These are phyloP conservation scores for Helleia helle DNA, from an alignment of 2,888 invertebrate species.

Conservation along the genomic window DNA sequence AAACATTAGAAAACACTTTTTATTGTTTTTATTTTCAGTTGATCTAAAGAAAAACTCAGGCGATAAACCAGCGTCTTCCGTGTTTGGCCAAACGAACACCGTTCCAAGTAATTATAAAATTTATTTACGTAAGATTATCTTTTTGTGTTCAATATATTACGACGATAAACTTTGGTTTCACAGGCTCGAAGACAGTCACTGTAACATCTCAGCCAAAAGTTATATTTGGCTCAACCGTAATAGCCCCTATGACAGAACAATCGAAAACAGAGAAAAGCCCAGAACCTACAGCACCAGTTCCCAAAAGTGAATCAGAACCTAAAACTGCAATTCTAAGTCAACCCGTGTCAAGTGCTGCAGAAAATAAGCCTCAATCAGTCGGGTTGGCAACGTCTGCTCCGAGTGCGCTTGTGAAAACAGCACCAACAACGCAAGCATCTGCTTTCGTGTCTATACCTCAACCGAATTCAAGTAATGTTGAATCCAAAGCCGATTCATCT, in stretches of 20 bases:
- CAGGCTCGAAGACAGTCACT: constrained; percentile 11
- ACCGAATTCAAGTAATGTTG: constrained; percentile 2
- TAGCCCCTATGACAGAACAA: background rate
- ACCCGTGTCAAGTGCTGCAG: background rate
- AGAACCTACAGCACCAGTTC: background rate
- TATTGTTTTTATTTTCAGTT: constrained; percentile 15
- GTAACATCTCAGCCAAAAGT: constrained; percentile 1
- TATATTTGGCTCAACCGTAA: background rate
- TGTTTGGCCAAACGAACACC: no score
- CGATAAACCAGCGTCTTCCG: constrained; percentile 17
- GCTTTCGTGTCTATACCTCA: constrained; percentile 3
- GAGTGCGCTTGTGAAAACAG: constrained; percentile 3
- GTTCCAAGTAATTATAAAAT: constrained; percentile 13
- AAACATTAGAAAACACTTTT: no score
- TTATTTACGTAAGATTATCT: no score
- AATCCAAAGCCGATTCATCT: constrained; percentile 2
- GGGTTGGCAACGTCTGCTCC: constrained; percentile 2
- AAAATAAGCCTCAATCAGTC: no score
- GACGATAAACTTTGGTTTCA: background rate
- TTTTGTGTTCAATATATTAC: no score
- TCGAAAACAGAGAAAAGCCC: background rate
- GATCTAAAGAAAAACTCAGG: constrained; percentile 21
- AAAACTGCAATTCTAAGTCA: constrained; percentile 7
- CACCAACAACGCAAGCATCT: background rate
- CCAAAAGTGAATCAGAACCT: constrained; percentile 9